Conservation (phyloP, 2,797 vertebrate genomes). For the Rhinatrema bivittatum region DNA sequence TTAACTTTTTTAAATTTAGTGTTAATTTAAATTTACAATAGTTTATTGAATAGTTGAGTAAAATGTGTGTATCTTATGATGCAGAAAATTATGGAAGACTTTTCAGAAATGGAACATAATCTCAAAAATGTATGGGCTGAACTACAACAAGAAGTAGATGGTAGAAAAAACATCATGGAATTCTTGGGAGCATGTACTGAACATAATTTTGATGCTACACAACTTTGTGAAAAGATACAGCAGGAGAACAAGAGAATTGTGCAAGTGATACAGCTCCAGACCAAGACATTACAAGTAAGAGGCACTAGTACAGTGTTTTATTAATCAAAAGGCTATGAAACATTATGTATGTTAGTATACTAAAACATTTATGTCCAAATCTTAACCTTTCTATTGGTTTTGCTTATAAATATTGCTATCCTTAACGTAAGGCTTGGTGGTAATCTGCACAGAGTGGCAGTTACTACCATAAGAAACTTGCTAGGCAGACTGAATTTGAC, state of each 20-base stretch:
- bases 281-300: constrained; percentile 39
- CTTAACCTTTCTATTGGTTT: neutral
- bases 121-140: constrained; percentile 32
- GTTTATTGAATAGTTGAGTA: too few species aligned
- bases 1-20: too few species aligned
- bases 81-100: constrained; percentile 57
- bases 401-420: too few species aligned
- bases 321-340: neutral
- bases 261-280: constrained; percentile 29
- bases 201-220: constrained; percentile 23
- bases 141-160: constrained; percentile 40
- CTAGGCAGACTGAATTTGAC: too few species aligned
- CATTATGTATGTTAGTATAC: neutral
- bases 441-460: too few species aligned
- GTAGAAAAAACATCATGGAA: constrained; percentile 25
- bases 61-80: too few species aligned
- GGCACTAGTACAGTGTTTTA: constrained; percentile 20
- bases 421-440: too few species aligned
- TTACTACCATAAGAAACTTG: too few species aligned
- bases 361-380: neutral
- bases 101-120: constrained; percentile 44
- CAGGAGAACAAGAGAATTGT: constrained; percentile 40
- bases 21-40: too few species aligned
- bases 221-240: constrained; percentile 36
- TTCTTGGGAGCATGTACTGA: constrained; percentile 40